Evolutionary conservation across 2,797 vertebrate species (phyloP).

Genomic region (Carapus acus): DNA sequence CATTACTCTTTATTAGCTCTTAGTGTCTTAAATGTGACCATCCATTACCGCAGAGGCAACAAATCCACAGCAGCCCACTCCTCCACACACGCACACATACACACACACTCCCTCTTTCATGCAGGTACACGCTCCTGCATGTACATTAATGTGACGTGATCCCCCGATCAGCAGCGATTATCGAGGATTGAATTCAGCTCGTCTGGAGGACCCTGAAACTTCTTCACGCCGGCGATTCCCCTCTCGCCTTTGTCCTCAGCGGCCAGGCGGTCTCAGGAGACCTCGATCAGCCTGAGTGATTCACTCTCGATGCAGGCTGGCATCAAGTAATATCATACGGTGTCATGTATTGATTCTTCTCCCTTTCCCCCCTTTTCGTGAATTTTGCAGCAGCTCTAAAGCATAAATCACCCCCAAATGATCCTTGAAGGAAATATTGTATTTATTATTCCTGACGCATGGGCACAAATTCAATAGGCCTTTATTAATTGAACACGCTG

Average conservation of each 20-base stretch:
- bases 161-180: slow-evolving; percentile 58
- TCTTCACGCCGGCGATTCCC: slow-evolving; percentile 2
- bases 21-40: slow-evolving; percentile 67
- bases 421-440: slow-evolving; percentile 72
- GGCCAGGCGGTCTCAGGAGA: slow-evolving; percentile 45
- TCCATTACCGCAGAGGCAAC: slow-evolving; percentile 63
- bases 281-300: slow-evolving; percentile 67
- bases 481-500: slow-evolving; percentile 72
- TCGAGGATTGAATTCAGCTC: slow-evolving; percentile 46
- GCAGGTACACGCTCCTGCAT: slow-evolving; percentile 15
- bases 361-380: slow-evolving; percentile 50
- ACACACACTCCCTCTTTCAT: slow-evolving; percentile 6
- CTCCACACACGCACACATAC: slow-evolving; percentile 7
- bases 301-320: slow-evolving; percentile 62
- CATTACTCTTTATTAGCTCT: slow-evolving; percentile 76
- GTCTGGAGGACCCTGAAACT: slow-evolving; percentile 36
- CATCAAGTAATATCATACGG: slow-evolving; percentile 68
- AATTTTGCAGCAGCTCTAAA: slow-evolving; percentile 61
- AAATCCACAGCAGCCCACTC: slow-evolving; percentile 38
- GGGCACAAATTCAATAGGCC: slow-evolving; percentile 73
- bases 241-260: slow-evolving; percentile 41
- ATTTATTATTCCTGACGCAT: slow-evolving; percentile 74
- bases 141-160: slow-evolving; percentile 43
- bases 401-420: slow-evolving; percentile 72
- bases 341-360: slow-evolving; percentile 69